Evolutionary conservation across 2,797 vertebrate species (phyloP).

Genomic region (Hydrophis major): DNA sequence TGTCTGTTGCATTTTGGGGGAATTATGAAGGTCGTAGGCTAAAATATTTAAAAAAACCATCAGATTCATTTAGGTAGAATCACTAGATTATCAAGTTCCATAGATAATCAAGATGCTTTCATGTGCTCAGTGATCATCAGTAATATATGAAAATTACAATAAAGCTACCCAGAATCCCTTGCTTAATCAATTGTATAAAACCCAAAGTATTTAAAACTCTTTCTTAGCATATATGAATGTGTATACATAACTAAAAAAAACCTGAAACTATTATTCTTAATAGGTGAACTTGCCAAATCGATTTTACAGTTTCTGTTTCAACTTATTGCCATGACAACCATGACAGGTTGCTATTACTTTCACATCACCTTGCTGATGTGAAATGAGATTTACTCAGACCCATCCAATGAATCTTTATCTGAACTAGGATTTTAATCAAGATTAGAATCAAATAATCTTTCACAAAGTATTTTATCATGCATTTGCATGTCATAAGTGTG

Average conservation of each 20-base stretch:
- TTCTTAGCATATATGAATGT: neutral
- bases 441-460: neutral
- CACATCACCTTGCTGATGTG: neutral
- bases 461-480: neutral
- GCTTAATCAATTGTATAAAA: neutral
- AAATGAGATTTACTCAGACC: neutral
- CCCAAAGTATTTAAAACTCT: neutral
- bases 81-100: neutral
- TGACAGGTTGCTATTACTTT: conserved; percentile 16
- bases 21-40: neutral
- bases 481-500: neutral
- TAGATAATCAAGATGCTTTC: neutral
- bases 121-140: neutral
- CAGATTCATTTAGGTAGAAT: neutral
- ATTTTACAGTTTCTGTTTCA: conserved; percentile 14
- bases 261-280: neutral
- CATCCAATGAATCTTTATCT: neutral
- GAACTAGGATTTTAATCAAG: neutral
- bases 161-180: neutral
- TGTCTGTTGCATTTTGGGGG: neutral
- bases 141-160: neutral
- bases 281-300: neutral
- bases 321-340: conserved; percentile 22
- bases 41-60: neutral
- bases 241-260: neutral